Conservation (phyloP, 1,140 invertebrate genomes). For the Micrasema longulum region DNA sequence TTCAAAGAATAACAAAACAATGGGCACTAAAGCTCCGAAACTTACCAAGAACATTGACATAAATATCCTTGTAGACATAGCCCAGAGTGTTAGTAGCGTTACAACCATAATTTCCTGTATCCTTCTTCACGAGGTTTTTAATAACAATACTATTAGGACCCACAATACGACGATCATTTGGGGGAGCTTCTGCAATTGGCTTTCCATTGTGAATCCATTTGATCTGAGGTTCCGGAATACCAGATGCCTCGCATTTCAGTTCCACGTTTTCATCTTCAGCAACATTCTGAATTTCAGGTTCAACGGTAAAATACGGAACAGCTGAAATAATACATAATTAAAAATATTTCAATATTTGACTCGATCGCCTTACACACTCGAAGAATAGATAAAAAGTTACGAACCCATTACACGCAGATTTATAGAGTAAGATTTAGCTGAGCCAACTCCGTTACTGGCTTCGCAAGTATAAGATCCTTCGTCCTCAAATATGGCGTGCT, state of each 20-base stretch:
- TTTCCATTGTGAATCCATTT: conserved; percentile 98
- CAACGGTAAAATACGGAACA: conserved; percentile 91
- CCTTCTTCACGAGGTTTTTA: conserved; percentile 84
- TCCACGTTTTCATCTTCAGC: conserved; percentile 91
- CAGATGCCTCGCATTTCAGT: conserved; percentile 89
- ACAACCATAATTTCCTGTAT: conserved; percentile 98
- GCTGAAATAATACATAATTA: conserved; percentile 69
- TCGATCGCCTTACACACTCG: not conserved
- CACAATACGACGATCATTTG: conserved; percentile 78
- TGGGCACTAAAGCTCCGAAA: not conserved
- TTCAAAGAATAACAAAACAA: not conserved
- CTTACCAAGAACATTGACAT: conserved; percentile 91
- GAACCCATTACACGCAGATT: conserved; percentile 80
- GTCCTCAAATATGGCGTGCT: conserved; percentile 87
- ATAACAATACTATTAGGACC: conserved; percentile 84
- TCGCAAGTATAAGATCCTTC: conserved; percentile 91
- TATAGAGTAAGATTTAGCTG: conserved; percentile 86
- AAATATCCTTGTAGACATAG: conserved; percentile 98
- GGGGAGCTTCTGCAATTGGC: conserved; percentile 81
- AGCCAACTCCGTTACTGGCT: conserved; percentile 90
- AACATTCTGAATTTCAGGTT: conserved; percentile 88
- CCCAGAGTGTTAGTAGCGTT: conserved; percentile 98
- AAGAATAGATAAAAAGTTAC: not conserved
- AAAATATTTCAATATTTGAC: too few species aligned
- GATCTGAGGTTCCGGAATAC: conserved; percentile 89